Conservation (phyloP, 2,113 vertebrate genomes). For the Cephalopterus ornatus region DNA sequence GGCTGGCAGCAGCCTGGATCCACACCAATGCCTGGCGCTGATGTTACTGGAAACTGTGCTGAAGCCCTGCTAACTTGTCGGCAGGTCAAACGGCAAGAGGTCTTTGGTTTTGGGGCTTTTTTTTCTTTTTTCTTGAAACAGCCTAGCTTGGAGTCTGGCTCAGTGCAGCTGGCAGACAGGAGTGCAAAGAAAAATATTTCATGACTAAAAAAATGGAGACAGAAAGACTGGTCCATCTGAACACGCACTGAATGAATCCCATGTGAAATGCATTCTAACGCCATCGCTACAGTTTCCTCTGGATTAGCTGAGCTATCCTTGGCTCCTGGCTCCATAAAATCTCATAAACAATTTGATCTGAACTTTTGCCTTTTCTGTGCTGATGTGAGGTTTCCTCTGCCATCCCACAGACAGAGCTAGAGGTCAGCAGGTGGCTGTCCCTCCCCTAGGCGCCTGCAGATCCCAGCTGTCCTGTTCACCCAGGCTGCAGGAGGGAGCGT, state of each 20-base stretch:
- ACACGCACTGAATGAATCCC: constrained; percentile 9
- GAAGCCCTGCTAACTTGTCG: not conserved
- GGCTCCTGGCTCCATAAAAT: constrained; percentile 37
- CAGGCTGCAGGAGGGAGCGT: not conserved
- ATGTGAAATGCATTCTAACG: constrained; percentile 46
- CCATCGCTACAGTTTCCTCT: constrained; percentile 58
- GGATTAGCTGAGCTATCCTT: constrained; percentile 59
- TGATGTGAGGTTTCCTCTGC: not conserved
- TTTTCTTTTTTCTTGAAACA: not conserved
- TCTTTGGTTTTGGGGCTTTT: not conserved
- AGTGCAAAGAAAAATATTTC: constrained; percentile 63
- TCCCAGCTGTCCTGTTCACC: not conserved
- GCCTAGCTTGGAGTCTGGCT: constrained; percentile 37
- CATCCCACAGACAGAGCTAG: not conserved
- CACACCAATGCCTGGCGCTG: not conserved
- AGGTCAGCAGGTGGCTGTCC: constrained; percentile 30
- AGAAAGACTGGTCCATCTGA: constrained; percentile 61
- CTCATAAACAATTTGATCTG: constrained; percentile 49
- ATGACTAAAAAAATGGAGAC: constrained; percentile 65
- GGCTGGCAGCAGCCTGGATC: not conserved
- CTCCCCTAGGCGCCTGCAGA: not conserved
- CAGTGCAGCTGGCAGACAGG: not conserved
- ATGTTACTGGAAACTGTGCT: not conserved
- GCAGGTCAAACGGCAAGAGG: constrained; percentile 12
- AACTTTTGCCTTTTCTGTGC: constrained; percentile 61